Evolutionary conservation across 37 sponge, comb jelly and placozoan species (phyloP), one percentile per base, ranked within the genome.

Genomic region (Diacarnus erythraeanus): DNA sequence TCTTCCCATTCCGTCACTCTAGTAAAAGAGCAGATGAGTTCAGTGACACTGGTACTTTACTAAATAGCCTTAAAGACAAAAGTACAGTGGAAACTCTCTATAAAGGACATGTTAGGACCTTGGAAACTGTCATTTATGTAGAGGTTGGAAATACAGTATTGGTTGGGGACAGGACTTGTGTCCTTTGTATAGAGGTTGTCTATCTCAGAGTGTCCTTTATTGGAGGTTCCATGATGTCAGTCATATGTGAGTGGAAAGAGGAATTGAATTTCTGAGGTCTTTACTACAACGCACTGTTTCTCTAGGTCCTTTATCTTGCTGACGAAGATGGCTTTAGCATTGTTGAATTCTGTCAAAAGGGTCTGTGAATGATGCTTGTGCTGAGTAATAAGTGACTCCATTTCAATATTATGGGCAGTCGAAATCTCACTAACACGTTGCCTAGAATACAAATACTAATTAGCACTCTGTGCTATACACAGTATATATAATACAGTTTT

Each of bases 331-430:
- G 88, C 79, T 63, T 93, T 93, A 36, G 93, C 89, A 51, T 75
- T 77, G 69, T 88, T 93, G 75, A 93, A 93, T 36, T 93, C 90
- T 20, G 42, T 58, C 25, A 93, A 83, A 12, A 88, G 81, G 5
- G 38, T 43, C 29, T 88, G 72, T 12, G 78, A 35, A 57, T 89
- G 74, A n/a, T 88, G 89, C 47, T 51, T 76, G 71, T 88, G 70
- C 73, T 93, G 83, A 18, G 76, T 38, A 30, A 54, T 8, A 31
- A 77, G 33, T 20, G 77, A 60, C 10, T 93, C 90, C 43, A 93
- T 4, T 65, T 93, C 93, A 42, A 66, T 82, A 27, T 85, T 59
- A 59, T 93, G 90, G 23, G 61, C 57, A 2, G 86, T 61, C 9
- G 72, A 38, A 30, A 93, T 31, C 68, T 88, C 77, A 57, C 82